Percentiles rank a stretch among this genome's conserved stretches.
phyloP scores from a whole-genome alignment of 2,888 invertebrate genomes.

The Fragum sueziense region DNA sequence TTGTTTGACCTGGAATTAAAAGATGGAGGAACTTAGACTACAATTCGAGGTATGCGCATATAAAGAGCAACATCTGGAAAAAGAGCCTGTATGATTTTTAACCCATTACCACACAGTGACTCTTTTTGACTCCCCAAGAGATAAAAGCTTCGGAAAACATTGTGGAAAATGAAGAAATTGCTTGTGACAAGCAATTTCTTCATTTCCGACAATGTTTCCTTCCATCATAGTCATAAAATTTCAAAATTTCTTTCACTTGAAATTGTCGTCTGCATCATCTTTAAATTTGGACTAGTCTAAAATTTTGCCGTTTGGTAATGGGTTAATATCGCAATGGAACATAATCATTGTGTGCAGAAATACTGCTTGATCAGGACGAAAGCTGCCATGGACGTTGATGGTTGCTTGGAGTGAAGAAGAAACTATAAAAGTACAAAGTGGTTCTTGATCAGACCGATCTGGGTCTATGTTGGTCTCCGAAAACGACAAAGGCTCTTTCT shows the following conservation, averaged over 20 bases:
- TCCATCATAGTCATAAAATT: neutral
- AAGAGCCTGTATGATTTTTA: no score
- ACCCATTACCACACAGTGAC: no score
- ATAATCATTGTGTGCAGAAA: no score
- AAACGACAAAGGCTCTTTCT: no score
- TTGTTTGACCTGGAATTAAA: slow-evolving; percentile 55
- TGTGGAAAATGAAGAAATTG: neutral
- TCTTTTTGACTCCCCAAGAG: no score
- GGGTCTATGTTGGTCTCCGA: no score
- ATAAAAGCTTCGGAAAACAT: neutral
- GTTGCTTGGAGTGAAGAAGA: no score
- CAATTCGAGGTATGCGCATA: neutral
- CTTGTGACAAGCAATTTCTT: neutral
- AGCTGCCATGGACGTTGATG: neutral
- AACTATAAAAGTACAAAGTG: no score
- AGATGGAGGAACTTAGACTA: slow-evolving; percentile 16
- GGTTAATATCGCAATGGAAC: no score
- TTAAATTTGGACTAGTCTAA: neutral
- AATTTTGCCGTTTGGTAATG: neutral
- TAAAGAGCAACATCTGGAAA: no score
- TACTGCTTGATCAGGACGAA: neutral
- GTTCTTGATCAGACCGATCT: no score
- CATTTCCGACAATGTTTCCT: neutral
- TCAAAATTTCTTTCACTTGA: neutral
- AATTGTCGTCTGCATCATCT: neutral